Evolutionary conservation across 92 coral and sea anemone genomes (phyloP), one percentile per base, ranked within the genome.

Genomic region (Porites cylindrica): DNA sequence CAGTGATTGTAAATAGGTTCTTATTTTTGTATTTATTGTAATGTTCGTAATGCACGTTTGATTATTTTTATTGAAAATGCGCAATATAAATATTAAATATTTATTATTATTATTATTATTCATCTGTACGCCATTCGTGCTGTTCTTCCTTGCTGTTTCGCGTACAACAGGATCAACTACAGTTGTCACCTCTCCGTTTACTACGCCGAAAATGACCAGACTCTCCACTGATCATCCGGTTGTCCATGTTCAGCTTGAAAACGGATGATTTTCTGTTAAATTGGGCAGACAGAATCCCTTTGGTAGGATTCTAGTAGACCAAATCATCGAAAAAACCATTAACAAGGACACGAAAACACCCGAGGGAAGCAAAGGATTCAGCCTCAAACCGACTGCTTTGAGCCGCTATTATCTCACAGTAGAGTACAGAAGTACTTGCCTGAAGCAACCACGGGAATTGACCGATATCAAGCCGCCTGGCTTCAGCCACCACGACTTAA

Each of bases 311-410:
- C 92, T 92, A 14, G 89, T 89, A 8, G 92, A 92, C 79, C 92
- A 92, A 72, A 82, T 92, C 47, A 78, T 85, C 76, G 95, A 88
- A 72, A 85, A 92, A 61, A 92, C 95, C 10, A 89, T 91, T 11
- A 91, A 91, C 80, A 91, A 88, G 72, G 94, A 88, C 83, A 77
- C 92, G 11, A 89, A 91, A 72, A 91, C 90, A 13, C 85, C 82
- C 32, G 94, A 90, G 18, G 95, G 92, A 51, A 88, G 90, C 43
- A 89, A 80, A 61, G 93, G 93, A 66, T 85, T 90, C 66, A 90
- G 32, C 32, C 32, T 29, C 32, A 29, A 29, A 29, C 32, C 32
- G 32, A 1, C 32, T 29, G 32, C 32, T 29, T 29, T 29, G 32
- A 29, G 32, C 32, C 2, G 32, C 32, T 29, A 29, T 29, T 29